Conservation (phyloP, 1,140 invertebrate genomes). For the Aricia agestis region DNA sequence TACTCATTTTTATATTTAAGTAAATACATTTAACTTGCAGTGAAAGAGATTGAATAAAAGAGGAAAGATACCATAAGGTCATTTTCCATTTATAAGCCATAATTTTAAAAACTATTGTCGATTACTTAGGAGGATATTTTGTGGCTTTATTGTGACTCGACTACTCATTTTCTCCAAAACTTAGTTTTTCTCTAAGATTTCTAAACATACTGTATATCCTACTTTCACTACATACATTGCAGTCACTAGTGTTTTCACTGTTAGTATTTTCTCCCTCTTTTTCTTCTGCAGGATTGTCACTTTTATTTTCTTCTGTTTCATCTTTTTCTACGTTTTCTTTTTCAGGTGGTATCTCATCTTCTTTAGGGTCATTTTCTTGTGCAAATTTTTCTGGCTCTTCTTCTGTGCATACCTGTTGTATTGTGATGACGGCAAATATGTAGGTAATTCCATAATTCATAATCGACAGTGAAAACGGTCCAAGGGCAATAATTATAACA, state of each 20-base stretch:
- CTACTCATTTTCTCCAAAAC: slow-evolving; percentile 35
- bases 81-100: too few relatives aligned
- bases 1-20: too few relatives aligned
- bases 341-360: not conserved
- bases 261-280: slow-evolving; percentile 6
- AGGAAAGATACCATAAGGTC: too few relatives aligned
- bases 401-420: slow-evolving; percentile 70
- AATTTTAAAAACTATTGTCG: too few relatives aligned
- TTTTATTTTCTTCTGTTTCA: slow-evolving; percentile 20
- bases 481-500: slow-evolving; percentile 72
- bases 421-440: slow-evolving; percentile 72
- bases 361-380: not conserved
- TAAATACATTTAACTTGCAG: too few relatives aligned
- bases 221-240: slow-evolving; percentile 54
- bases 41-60: too few relatives aligned
- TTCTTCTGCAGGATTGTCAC: not conserved
- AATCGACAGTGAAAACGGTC: slow-evolving; percentile 75
- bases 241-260: slow-evolving; percentile 29
- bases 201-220: slow-evolving; percentile 56
- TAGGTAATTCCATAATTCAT: slow-evolving; percentile 77
- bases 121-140: too few relatives aligned
- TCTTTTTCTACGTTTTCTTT: slow-evolving; percentile 5
- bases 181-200: slow-evolving; percentile 56
- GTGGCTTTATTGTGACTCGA: not conserved
- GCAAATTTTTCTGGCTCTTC: not conserved